These are phyloP conservation scores for Lanius ludovicianus DNA, from an alignment of 2,113 vertebrate genomes.

Conservation along the genomic window DNA sequence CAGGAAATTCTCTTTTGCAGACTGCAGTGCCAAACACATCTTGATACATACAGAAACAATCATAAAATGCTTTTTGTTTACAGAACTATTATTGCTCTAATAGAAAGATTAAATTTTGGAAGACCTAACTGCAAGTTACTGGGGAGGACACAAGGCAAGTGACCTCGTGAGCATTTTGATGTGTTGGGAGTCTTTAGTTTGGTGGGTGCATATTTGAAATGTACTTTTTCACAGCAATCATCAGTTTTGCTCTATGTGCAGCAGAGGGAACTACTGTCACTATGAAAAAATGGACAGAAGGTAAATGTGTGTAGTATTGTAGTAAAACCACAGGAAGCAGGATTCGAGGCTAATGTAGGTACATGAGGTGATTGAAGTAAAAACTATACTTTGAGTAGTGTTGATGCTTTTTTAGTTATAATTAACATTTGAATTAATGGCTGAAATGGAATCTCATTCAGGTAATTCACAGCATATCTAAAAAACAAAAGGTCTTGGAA, in stretches of 20 bases:
- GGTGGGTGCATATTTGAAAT: not conserved
- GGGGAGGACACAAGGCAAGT: not conserved
- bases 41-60: not conserved
- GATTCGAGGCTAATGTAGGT: not conserved
- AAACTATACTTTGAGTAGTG: not conserved
- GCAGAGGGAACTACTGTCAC: not conserved
- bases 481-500: not conserved
- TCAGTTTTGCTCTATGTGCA: not conserved
- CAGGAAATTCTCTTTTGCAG: constrained; percentile 28
- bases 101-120: not conserved
- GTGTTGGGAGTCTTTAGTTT: not conserved
- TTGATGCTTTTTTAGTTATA: not conserved
- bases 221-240: not conserved
- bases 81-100: not conserved
- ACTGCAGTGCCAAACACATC: not conserved
- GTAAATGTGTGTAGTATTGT: not conserved
- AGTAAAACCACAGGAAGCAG: not conserved
- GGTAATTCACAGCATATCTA: not conserved
- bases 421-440: not conserved
- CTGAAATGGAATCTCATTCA: not conserved
- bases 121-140: not conserved
- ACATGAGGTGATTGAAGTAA: not conserved
- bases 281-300: not conserved
- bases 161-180: not conserved
- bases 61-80: constrained; percentile 20